phyloP scores from a whole-genome alignment of 2,888 invertebrate genomes.

The Dyspetes luteomarginatus region DNA sequence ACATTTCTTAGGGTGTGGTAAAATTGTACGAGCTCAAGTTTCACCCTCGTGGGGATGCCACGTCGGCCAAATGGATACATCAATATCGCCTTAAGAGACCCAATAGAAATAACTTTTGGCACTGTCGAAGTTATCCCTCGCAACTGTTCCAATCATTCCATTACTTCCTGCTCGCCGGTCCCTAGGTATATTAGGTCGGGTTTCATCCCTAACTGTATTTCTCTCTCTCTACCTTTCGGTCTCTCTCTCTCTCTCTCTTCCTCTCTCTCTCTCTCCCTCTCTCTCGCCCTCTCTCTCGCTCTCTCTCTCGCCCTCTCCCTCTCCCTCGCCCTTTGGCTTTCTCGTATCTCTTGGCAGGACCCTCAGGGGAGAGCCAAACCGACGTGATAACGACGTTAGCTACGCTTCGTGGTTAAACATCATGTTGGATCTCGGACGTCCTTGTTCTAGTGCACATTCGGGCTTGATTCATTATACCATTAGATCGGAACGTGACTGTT shows the following conservation, averaged over 20 bases:
- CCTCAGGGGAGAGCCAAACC: slow-evolving; percentile 1
- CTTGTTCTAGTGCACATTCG: not conserved
- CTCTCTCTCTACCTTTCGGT: not conserved
- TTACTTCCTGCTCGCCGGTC: not conserved
- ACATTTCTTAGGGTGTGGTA: too few relatives aligned
- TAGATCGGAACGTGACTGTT: not conserved
- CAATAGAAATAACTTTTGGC: not conserved
- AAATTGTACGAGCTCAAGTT: not conserved
- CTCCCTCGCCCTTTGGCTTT: not conserved
- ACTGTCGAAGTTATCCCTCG: not conserved
- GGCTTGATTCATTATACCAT: not conserved
- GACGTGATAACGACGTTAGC: slow-evolving; percentile 5
- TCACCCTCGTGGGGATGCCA: not conserved
- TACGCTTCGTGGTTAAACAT: slow-evolving; percentile 10
- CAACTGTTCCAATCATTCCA: not conserved
- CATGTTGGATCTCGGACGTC: not conserved
- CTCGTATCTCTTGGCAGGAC: slow-evolving; percentile 6
- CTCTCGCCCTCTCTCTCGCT: not conserved
- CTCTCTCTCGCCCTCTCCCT: not conserved
- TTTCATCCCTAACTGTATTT: not conserved
- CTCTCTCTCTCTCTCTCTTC: not conserved
- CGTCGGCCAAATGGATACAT: not conserved
- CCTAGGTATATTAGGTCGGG: not conserved
- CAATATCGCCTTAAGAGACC: not conserved
- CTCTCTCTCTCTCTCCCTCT: not conserved